Evolutionary conservation across 2,113 vertebrate genomes (phyloP).

Genomic region (Rhynchomys soricoides): DNA sequence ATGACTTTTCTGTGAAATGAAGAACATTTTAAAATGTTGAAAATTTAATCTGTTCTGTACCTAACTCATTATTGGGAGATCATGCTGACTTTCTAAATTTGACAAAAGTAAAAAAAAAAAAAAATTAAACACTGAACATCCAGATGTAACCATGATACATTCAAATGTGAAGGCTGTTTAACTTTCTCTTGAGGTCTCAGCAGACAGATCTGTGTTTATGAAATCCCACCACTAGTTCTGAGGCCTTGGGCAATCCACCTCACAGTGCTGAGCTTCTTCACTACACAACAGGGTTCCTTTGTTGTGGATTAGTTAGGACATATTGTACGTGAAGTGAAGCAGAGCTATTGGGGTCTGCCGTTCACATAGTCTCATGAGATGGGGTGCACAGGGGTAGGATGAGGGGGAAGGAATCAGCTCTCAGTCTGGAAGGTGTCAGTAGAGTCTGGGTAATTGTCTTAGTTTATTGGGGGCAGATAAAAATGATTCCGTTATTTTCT

Average conservation of each 20-base stretch:
- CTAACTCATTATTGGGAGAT: background rate
- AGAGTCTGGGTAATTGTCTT: background rate
- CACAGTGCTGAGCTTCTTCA: background rate
- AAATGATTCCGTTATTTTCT: background rate
- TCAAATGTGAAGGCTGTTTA: background rate
- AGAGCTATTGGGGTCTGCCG: background rate
- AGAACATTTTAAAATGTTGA: constrained; percentile 22
- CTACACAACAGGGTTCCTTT: background rate
- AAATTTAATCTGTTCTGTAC: constrained; percentile 14
- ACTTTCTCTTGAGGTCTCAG: background rate
- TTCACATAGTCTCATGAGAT: background rate
- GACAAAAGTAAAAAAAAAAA: background rate
- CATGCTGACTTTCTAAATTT: constrained; percentile 37
- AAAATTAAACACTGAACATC: background rate
- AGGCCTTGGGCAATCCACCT: background rate
- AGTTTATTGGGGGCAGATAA: background rate
- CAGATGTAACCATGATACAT: background rate
- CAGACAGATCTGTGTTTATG: background rate
- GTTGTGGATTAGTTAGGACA: background rate
- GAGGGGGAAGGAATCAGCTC: background rate
- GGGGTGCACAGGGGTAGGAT: background rate
- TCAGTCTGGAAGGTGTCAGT: background rate
- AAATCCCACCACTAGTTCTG: background rate
- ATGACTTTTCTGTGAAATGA: constrained; percentile 8
- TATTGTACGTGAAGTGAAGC: background rate